Percentiles rank a stretch among this genome's conserved stretches.
Conservation (phyloP, 1,140 invertebrate species). For the Drosophila aff. region DNA sequence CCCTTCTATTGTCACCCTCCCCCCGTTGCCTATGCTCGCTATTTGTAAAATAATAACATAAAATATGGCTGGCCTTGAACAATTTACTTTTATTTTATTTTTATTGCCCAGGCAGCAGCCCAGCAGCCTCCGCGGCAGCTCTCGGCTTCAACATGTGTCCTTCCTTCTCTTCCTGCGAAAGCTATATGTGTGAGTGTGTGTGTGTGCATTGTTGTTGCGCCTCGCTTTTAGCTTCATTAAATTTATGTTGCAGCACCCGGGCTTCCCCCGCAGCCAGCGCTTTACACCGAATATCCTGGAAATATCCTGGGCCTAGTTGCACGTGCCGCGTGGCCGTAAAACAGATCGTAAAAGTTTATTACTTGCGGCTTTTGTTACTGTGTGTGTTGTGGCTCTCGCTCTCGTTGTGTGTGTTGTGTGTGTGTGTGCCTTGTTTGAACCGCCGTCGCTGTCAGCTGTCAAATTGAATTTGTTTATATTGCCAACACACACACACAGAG, state of each 20-base stretch:
- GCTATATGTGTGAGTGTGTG: conserved; percentile 23
- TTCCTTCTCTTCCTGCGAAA: neutral
- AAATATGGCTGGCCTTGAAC: conserved; percentile 84
- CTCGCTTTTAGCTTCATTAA: conserved; percentile 80
- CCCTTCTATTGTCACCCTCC: neutral
- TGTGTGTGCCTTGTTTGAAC: conserved; percentile 26
- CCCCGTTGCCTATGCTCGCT: conserved; percentile 1
- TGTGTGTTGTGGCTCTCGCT: conserved; percentile 28
- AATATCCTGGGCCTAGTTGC: conserved; percentile 73
- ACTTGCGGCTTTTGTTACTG: conserved; percentile 74
- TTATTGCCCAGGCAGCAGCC: conserved; percentile 63
- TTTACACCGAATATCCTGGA: conserved; percentile 20
- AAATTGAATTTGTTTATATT: conserved; percentile 85
- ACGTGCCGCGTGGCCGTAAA: conserved; percentile 80
- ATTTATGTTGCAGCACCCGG: conserved; percentile 75
- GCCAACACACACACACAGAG: conserved; percentile 31
- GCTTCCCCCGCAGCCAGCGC: neutral
- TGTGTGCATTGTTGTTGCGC: conserved; percentile 72
- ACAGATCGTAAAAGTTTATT: conserved; percentile 85
- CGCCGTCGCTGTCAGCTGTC: conserved; percentile 81
- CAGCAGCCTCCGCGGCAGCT: conserved; percentile 55
- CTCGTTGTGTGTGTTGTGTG: conserved; percentile 3
- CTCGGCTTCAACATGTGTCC: conserved; percentile 39
- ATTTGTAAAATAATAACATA: conserved; percentile 79
- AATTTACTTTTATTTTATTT: conserved; percentile 84